phyloP scores from a whole-genome alignment of 2,797 vertebrate species.

The Setipinna tenuifilis region DNA sequence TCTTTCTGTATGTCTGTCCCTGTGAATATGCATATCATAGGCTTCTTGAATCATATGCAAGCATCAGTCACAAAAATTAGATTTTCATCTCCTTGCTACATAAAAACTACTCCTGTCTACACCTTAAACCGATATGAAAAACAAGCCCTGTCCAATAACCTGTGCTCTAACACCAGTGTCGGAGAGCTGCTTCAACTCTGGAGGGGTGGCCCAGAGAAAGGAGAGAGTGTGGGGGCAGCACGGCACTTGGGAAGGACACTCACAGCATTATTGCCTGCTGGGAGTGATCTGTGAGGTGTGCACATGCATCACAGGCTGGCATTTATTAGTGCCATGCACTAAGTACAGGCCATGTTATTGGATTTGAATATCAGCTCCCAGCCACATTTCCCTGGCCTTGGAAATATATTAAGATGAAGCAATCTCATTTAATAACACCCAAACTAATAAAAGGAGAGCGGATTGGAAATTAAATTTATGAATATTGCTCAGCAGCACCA shows the following conservation, averaged over 20 bases:
- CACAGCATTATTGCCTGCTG: slow-evolving; percentile 83
- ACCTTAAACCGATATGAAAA: not conserved
- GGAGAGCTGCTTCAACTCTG: not conserved
- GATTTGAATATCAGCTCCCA: slow-evolving; percentile 99
- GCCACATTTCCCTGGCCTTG: slow-evolving; percentile 87
- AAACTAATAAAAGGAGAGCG: slow-evolving; percentile 99
- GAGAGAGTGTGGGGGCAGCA: slow-evolving; percentile 52
- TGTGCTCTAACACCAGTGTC: not conserved
- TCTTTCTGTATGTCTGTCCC: not conserved
- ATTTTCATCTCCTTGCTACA: slow-evolving; percentile 3
- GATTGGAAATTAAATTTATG: slow-evolving; percentile 99
- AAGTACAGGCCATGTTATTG: slow-evolving; percentile 99
- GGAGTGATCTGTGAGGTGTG: slow-evolving; percentile 86
- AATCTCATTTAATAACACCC: slow-evolving; percentile 99
- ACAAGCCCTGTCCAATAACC: slow-evolving; percentile 5
- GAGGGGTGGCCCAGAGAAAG: slow-evolving; percentile 1
- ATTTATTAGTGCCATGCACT: slow-evolving; percentile 99
- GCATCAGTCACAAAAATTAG: slow-evolving; percentile 13
- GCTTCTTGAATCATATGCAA: not conserved
- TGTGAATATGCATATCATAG: not conserved
- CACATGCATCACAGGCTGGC: slow-evolving; percentile 96
- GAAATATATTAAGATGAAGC: slow-evolving; percentile 99
- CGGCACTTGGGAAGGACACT: slow-evolving; percentile 80
- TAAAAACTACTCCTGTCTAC: slow-evolving; percentile 22
- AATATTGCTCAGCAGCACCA: slow-evolving; percentile 95